Evolutionary conservation across 2,888 invertebrate genomes (phyloP), one percentile per base, ranked within the genome.

Genomic region (Amblyteles armatorius): DNA sequence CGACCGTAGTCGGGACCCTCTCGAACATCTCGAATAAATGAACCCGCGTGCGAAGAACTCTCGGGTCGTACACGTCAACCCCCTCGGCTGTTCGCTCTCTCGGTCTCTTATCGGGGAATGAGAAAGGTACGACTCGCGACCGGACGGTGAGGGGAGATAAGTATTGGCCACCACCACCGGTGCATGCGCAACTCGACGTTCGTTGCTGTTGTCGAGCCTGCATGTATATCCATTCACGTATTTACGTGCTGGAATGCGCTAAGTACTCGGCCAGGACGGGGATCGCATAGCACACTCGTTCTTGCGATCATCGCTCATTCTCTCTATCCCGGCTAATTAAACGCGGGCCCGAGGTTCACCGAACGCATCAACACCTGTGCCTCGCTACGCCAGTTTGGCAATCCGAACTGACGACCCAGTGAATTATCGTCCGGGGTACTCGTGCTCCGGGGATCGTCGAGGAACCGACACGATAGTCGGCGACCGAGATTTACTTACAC

Each of bases 161-260:
- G 63, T 33, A 63, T 63, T 63, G 16, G 63, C 13, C 33, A 63
- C 63, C 7, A 33, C 29, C 6, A 63, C 63, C 13, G 29, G 16
- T 6, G 29, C 29, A 63, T 63, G 29, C 63, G 33, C 67, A 72
- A 71, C 78, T 36, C 36, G 68, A 26, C 1, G 33, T n/a, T 63
- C 44, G 63, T 33, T 6, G n/a, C 63, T 5, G 16, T 63, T 63
- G 22, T 63, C 16, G 29, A 33, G n/a, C 6, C 16, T 63, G 63
- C 29, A 74, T 74, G 68, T 69, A 83, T 83, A 86, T 84, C 81
- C 82, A 81, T 82, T 50, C 77, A 26, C 85, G 74, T 82, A 86
- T 86, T 85, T 87, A 90, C 91, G 90, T 89, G 89, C 84, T 82
- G 91, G 91, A 91, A 91, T 90, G 90, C 82, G 87, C 87, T 86